These are phyloP conservation scores for Pentalonia nigronervosa DNA, from an alignment of 1,140 invertebrate genomes.

Conservation along the genomic window DNA sequence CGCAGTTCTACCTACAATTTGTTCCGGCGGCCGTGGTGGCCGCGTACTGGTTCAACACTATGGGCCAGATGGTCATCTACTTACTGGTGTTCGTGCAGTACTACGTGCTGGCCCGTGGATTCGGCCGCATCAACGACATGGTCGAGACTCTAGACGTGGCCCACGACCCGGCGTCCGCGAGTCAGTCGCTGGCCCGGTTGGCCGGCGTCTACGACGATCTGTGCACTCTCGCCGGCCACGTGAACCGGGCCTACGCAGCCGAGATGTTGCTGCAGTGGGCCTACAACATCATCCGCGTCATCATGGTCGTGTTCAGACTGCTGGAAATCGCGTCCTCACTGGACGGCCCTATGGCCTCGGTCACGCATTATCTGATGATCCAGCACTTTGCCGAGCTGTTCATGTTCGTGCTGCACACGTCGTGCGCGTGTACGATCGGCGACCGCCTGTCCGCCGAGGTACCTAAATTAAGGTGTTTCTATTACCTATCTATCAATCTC, in stretches of 20 bases:
- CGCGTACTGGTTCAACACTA: not conserved
- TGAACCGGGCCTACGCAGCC: not conserved
- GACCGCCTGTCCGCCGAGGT: not conserved
- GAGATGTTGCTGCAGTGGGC: slow-evolving; percentile 38
- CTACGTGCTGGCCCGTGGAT: slow-evolving; percentile 9
- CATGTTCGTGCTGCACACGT: slow-evolving; percentile 15
- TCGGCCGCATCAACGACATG: not conserved
- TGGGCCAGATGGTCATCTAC: slow-evolving; percentile 19
- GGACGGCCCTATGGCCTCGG: not conserved
- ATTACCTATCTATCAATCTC: no score
- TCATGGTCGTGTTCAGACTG: slow-evolving; percentile 34
- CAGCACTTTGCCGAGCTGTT: slow-evolving; percentile 6
- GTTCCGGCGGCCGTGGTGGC: not conserved
- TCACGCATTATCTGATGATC: not conserved
- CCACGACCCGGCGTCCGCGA: not conserved
- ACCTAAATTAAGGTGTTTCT: no score
- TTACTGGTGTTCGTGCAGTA: not conserved
- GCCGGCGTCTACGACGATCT: not conserved
- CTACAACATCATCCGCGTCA: slow-evolving; percentile 34
- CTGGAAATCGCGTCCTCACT: not conserved
- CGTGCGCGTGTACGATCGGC: not conserved
- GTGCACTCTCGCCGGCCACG: not conserved
- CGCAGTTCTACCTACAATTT: not conserved
- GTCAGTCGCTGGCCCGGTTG: not conserved
- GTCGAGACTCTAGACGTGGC: not conserved